Evolutionary conservation across 1,140 invertebrate genomes (phyloP).

Genomic region (Philotrypesis tridentata): DNA sequence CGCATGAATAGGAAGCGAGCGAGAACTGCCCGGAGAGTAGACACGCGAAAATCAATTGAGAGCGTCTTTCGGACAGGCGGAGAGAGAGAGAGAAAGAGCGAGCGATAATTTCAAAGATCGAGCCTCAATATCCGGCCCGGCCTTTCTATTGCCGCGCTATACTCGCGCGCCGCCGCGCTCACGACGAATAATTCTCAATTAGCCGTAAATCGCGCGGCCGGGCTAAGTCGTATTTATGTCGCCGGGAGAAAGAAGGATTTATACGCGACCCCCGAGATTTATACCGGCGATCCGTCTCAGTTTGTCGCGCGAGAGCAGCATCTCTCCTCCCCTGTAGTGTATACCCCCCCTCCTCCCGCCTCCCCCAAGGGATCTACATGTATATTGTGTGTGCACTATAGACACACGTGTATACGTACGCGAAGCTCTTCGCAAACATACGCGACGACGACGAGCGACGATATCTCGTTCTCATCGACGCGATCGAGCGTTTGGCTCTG

Average conservation of each 20-base stretch:
- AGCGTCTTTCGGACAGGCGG: background rate
- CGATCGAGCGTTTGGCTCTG: too few relatives aligned
- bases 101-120: background rate
- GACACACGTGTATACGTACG: too few relatives aligned
- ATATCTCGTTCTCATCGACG: slow-evolving; percentile 15
- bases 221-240: slow-evolving; percentile 68
- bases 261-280: slow-evolving; percentile 64
- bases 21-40: background rate
- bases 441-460: background rate
- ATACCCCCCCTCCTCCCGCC: too few relatives aligned
- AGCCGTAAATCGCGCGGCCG: slow-evolving; percentile 60
- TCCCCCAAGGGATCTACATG: background rate
- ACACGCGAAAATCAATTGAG: slow-evolving; percentile 52
- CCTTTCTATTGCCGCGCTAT: slow-evolving; percentile 54
- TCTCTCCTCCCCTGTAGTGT: too few relatives aligned
- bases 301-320: slow-evolving; percentile 51
- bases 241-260: slow-evolving; percentile 57
- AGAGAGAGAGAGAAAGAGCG: too few relatives aligned
- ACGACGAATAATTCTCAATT: slow-evolving; percentile 67
- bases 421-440: background rate
- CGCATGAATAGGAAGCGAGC: too few relatives aligned
- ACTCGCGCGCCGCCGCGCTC: too few relatives aligned
- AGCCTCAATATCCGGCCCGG: background rate
- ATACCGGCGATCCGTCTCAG: slow-evolving; percentile 65
- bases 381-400: too few relatives aligned